Base-by-base conservation (phyloP, 2,113 vertebrate species). In the Brienomyrus brachyistius region DNA sequence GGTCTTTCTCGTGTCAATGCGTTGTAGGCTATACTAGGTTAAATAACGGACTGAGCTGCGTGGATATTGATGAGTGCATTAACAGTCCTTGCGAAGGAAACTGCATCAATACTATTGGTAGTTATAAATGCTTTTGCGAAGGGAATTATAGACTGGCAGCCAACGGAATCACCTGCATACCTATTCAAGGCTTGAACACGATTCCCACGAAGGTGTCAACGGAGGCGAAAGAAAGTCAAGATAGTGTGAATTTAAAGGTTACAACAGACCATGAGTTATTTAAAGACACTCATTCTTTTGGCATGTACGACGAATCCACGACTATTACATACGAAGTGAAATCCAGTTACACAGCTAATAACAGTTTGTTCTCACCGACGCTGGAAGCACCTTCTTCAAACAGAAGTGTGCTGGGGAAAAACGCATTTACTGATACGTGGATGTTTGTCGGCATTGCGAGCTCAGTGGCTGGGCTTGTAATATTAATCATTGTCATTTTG, bases 1-100 rank as follows among this genome's bases (percentile, higher is more conserved):
- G 95, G 0, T 96, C 95, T 0, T 95, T 94, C 89, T 93, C 91
- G 11, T 96, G 96, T 88, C 47, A 84, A 85, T 96, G 96, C 62
- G 13, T 89, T 0, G 3, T 89, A 0, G 95, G 96, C 11, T 96
- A 94, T 59, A 23, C 19, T 52, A 40, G 91, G n/a, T 92, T 92
- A 2, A 62, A 85, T 15, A 88, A 94, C 0, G 91, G 92, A 0
- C 87, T 19, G 4, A 92, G 89, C 0, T 96, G 96, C 80, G 54
- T 80, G 0, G 95, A 96, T 54, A 56, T 95, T 0, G 17, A 96
- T 0, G 93, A 96, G 90, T 96, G 96, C 43, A 7, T 85, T 35
- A 82, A 1, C 40, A 47, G 45, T 2, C 91, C 9, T 4, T 96
- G 96, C 88, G 91, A 91, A 59, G 90, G 93, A 0, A 17, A 43